A percentile compares a stretch with the other conserved stretches of the same genome.
phyloP scores from a whole-genome alignment of 2,113 vertebrate species.

The Tetrao urogallus region DNA sequence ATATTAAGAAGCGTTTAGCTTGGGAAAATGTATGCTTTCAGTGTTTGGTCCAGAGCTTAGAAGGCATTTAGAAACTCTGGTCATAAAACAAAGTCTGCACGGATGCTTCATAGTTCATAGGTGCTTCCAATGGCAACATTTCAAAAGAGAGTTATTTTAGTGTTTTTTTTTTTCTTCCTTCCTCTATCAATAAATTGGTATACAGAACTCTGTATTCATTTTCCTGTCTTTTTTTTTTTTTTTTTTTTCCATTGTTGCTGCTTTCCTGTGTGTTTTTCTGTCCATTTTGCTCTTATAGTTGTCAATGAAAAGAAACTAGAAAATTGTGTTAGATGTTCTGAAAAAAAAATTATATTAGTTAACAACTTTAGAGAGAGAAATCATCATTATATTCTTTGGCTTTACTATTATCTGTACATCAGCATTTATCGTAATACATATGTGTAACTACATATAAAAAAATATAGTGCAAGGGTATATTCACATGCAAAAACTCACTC shows the following conservation, averaged over 20 bases:
- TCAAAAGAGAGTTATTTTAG: background rate
- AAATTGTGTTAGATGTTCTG: background rate
- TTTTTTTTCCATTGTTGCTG: no score
- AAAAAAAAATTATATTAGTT: background rate
- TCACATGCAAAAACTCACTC: background rate
- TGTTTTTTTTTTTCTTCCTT: background rate
- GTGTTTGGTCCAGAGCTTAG: background rate
- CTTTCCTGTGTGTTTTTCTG: background rate
- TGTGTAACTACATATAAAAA: background rate
- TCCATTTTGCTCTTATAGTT: background rate
- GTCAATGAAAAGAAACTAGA: background rate
- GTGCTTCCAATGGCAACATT: background rate
- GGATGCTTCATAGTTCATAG: background rate
- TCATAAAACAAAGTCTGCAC: background rate
- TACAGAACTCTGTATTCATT: background rate
- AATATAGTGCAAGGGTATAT: background rate
- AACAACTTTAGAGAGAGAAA: background rate
- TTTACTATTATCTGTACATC: background rate
- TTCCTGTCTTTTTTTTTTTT: background rate
- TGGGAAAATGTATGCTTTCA: background rate
- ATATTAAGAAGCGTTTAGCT: background rate
- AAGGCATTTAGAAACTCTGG: background rate
- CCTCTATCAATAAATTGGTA: background rate
- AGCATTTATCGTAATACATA: background rate
- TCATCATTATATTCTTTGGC: fast-evolving